These are phyloP conservation scores for Eilema depressum DNA, from an alignment of 2,888 invertebrate species.

Conservation along the genomic window DNA sequence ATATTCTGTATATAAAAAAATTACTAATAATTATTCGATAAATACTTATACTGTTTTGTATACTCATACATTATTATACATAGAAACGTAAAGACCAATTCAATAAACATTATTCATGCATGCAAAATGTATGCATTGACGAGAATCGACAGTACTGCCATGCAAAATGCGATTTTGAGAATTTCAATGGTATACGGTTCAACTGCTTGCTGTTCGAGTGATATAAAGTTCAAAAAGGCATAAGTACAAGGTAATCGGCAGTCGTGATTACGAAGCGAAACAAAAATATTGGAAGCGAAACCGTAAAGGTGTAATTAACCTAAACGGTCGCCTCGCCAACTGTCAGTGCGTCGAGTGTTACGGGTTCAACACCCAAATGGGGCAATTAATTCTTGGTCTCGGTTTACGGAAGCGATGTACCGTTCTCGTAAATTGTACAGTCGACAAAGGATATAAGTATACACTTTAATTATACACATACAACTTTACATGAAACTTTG, in stretches of 20 bases:
- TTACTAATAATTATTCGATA: too few relatives aligned
- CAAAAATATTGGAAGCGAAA: neutral
- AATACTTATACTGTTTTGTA: too few relatives aligned
- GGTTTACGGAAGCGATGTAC: neutral
- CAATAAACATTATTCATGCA: too few relatives aligned
- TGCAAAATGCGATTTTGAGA: neutral
- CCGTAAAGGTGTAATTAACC: slow-evolving; percentile 4
- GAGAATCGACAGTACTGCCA: neutral
- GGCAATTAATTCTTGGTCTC: neutral
- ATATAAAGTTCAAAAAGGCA: neutral
- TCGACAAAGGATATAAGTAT: too few relatives aligned
- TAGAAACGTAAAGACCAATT: too few relatives aligned
- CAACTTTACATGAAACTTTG: too few relatives aligned
- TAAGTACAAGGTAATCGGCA: neutral
- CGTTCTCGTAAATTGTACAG: neutral
- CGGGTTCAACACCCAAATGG: neutral
- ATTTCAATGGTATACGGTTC: neutral
- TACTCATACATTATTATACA: too few relatives aligned
- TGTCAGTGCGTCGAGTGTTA: slow-evolving; percentile 1
- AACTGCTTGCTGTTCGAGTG: neutral
- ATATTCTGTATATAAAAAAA: too few relatives aligned
- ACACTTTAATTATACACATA: too few relatives aligned
- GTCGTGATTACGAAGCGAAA: neutral
- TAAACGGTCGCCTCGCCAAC: neutral
- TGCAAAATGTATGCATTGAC: neutral